phyloP scores from a whole-genome alignment of 2,888 invertebrate genomes.

The Leptothorax acervorum region DNA sequence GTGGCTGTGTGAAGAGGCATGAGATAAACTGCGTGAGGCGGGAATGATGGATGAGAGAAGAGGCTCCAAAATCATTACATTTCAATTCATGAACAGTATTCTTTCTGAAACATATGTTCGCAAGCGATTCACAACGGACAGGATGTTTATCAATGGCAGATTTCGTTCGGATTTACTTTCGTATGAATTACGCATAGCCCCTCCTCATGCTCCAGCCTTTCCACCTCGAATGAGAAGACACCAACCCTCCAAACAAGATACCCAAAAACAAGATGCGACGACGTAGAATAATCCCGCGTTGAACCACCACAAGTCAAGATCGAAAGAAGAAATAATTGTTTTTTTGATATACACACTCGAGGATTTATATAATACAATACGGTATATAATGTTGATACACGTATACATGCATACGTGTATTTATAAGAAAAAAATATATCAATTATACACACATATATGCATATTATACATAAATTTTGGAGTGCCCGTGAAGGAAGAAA shows the following conservation, averaged over 20 bases:
- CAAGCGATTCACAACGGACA: not conserved
- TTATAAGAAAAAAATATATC: not conserved
- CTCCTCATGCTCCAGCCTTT: constrained; percentile 58
- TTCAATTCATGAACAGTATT: not conserved
- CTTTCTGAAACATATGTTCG: not conserved
- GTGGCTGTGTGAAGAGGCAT: constrained; percentile 71
- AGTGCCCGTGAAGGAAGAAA: not conserved
- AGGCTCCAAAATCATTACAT: constrained; percentile 7
- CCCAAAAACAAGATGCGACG: constrained; percentile 69
- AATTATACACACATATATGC: constrained; percentile 6
- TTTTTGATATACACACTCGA: constrained; percentile 1
- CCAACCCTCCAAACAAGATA: constrained; percentile 76
- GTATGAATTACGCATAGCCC: not conserved
- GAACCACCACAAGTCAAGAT: constrained; percentile 23
- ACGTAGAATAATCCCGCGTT: constrained; percentile 50
- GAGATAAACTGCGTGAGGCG: constrained; percentile 49
- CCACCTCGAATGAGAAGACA: constrained; percentile 66
- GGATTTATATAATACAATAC: constrained; percentile 40
- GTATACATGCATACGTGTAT: constrained; percentile 20
- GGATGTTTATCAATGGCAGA: not conserved
- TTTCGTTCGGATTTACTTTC: not conserved
- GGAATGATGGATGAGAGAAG: constrained; percentile 56
- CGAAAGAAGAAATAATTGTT: constrained; percentile 8
- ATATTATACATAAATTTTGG: constrained; percentile 20
- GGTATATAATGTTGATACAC: constrained; percentile 15